Percentiles rank a stretch among this genome's conserved stretches.
phyloP scores from a whole-genome alignment of 2,888 invertebrate species.

The Trichogramma dendrolimi region DNA sequence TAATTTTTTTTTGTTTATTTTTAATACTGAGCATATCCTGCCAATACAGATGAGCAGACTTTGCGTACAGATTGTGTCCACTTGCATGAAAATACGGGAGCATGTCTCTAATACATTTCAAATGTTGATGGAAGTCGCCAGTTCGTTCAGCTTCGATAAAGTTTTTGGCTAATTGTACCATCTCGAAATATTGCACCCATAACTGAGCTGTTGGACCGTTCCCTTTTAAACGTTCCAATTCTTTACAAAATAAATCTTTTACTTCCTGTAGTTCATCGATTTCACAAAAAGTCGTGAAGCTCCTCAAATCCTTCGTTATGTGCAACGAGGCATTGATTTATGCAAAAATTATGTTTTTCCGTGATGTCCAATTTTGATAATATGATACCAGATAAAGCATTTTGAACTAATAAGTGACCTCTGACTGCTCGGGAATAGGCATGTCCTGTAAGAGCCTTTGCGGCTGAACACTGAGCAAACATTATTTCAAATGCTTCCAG shows the following conservation, averaged over 20 bases:
- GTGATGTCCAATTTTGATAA: background rate
- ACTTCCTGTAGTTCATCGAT: no score
- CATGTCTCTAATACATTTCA: conserved; percentile 37
- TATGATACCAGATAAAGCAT: conserved; percentile 7
- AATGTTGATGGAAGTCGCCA: conserved; percentile 40
- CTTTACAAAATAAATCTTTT: background rate
- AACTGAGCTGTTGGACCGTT: conserved; percentile 31
- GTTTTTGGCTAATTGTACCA: conserved; percentile 37
- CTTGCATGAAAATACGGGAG: conserved; percentile 44
- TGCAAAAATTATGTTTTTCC: no score
- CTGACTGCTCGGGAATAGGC: conserved; percentile 14
- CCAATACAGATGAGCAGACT: conserved; percentile 42
- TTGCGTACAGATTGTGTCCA: conserved; percentile 46
- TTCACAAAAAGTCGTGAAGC: no score
- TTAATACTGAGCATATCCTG: conserved; percentile 44
- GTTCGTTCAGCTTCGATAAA: conserved; percentile 40
- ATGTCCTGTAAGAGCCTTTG: conserved; percentile 9
- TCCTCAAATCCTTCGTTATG: no score
- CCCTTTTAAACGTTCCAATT: background rate
- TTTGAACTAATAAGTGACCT: conserved; percentile 6
- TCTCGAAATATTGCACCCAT: conserved; percentile 36
- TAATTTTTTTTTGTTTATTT: no score
- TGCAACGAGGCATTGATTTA: no score
- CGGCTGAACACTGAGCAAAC: conserved; percentile 18
- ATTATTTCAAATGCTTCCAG: conserved; percentile 8